Percentiles rank a stretch among this genome's conserved stretches.
phyloP scores from a whole-genome alignment of 2,888 invertebrate species.

The Dynastes maya region DNA sequence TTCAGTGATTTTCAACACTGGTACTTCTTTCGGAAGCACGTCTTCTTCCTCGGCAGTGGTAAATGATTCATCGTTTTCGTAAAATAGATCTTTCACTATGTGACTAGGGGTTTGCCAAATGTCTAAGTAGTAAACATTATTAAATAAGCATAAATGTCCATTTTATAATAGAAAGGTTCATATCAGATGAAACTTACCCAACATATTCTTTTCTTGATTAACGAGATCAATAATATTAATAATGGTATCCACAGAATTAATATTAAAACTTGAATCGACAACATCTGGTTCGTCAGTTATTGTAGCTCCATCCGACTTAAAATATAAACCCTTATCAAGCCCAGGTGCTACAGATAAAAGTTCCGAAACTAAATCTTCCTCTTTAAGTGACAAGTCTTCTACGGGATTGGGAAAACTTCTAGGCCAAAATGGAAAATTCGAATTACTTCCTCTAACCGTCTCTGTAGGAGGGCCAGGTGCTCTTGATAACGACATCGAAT shows the following conservation, averaged over 20 bases:
- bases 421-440: conserved; percentile 91
- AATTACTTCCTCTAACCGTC: conserved; percentile 82
- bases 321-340: conserved; percentile 75
- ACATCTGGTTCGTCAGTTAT: conserved; percentile 61
- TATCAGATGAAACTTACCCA: conserved; percentile 68
- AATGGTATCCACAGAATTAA: conserved; percentile 64
- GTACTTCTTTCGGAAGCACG: conserved; percentile 70
- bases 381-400: conserved; percentile 72
- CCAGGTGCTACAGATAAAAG: conserved; percentile 78
- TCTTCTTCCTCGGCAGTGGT: conserved; percentile 61
- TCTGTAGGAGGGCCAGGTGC: conserved; percentile 82
- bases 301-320: conserved; percentile 74
- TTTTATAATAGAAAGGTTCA: too few relatives aligned
- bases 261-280: conserved; percentile 38
- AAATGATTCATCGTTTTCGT: conserved; percentile 55
- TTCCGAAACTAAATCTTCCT: conserved; percentile 62
- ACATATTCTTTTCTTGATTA: conserved; percentile 75
- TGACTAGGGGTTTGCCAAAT: conserved; percentile 57
- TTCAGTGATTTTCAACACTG: conserved; percentile 80
- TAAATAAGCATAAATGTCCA: conserved; percentile 56
- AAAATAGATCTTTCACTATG: conserved; percentile 4
- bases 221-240: conserved; percentile 77
- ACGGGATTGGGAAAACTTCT: conserved; percentile 80
- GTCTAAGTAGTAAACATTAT: conserved; percentile 49
- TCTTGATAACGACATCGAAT: conserved; percentile 86